Conservation (phyloP, 92 coral and sea anemone species). For the Anthopleura xanthogrammica region DNA sequence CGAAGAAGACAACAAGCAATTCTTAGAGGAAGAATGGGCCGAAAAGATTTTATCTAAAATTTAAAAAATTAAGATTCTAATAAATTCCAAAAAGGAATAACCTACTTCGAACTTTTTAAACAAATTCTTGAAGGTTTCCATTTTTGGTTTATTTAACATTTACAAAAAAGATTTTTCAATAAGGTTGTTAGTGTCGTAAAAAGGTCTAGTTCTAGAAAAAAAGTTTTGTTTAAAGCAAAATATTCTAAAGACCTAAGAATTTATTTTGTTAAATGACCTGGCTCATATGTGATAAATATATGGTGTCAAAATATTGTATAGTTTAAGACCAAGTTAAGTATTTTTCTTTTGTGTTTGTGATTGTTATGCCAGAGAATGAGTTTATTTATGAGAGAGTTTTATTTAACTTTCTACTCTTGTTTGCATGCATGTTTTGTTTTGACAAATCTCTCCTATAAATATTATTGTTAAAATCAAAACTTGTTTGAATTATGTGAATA, state of each 20-base stretch:
- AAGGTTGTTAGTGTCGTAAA: background rate
- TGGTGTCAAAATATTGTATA: background rate
- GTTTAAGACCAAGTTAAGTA: background rate
- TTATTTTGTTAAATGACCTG: background rate
- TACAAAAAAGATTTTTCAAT: background rate
- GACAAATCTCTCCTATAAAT: background rate
- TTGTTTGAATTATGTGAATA: background rate
- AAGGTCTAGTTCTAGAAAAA: background rate
- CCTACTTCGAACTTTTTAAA: background rate
- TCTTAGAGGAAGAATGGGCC: slow-evolving; percentile 75
- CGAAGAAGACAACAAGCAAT: slow-evolving; percentile 92
- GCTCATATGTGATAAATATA: background rate
- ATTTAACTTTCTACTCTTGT: background rate
- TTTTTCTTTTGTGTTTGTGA: background rate
- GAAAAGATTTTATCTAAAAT: slow-evolving; percentile 49
- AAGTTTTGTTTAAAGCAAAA: background rate
- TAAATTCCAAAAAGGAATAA: background rate
- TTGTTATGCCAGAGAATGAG: background rate
- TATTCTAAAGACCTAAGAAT: background rate
- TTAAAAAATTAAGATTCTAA: background rate
- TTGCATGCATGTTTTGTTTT: background rate
- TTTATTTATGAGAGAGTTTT: background rate
- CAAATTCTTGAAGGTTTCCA: background rate
- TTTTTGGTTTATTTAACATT: background rate
- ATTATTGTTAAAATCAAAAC: background rate